Evolutionary conservation across 2,888 invertebrate species (phyloP), one percentile per base, ranked within the genome.

Genomic region (Sceliomorpha sp.): DNA sequence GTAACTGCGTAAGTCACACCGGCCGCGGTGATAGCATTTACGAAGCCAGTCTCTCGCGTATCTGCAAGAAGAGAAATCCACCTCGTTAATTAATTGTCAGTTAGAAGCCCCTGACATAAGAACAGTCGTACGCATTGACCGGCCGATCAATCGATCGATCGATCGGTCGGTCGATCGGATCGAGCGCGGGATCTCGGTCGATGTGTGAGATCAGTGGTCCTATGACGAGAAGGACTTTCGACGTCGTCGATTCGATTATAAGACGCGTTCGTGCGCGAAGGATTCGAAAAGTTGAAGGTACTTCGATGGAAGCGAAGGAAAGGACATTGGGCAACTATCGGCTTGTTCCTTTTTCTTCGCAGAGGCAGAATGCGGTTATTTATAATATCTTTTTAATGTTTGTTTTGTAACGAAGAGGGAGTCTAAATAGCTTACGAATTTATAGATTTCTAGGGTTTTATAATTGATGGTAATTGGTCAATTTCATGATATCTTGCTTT

Each of bases 1-100:
- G 97, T 96, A 75, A 97, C 94, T 40, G 95, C 93, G 88, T 93
- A 96, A 29, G 96, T 95, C 48, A 97, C 95, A 8, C 97, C 97
- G 0, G 97, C 97, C 0, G 97, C 94, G 6, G 96, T 95, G 81
- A 97, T 94, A 50, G 97, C 96, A 88, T 96, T 96, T 79, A 97
- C 94, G 89, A 96, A 97, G 48, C 95, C 95, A 40, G 96, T 95
- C 89, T 97, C 97, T 74, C 96, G 90, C 3, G 96, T 96, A 89
- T 97, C 97, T 97, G 92, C 9, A 90, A 89, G 67, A 70, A 60
- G 64, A 58, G 60, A 67, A 70, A 73, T 47, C 50, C 56, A 48
- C 50, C 55, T 58, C 66, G 63, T 68, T 70, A 70, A 70, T 70
- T 70, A 70, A 66, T 70, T 64, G 64, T 70, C 66, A 62, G 66